A percentile compares a stretch with the other conserved stretches of the same genome.
Evolutionary conservation across 1,140 invertebrate species (phyloP).

Genomic region (Zaprionus capensis): DNA sequence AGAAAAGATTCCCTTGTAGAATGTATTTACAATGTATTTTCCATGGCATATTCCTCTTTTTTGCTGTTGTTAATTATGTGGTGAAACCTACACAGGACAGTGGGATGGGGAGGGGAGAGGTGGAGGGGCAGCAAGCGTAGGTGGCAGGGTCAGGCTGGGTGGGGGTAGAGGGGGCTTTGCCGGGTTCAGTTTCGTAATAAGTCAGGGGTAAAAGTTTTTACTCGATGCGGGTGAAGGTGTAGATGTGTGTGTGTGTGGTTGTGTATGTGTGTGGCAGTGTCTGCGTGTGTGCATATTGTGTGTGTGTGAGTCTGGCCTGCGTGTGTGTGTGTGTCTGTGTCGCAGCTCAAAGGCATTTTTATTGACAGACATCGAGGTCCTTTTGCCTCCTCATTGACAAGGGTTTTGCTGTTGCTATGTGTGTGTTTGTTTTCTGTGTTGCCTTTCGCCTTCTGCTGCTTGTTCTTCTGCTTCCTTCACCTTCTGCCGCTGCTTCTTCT

Average conservation of each 20-base stretch:
- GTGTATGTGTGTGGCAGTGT: slow-evolving; percentile 5
- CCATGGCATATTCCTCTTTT: slow-evolving; percentile 21
- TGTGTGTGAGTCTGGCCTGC: neutral
- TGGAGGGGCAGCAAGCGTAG: neutral
- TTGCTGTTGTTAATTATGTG: slow-evolving; percentile 37
- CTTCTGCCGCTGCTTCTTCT: slow-evolving; percentile 6
- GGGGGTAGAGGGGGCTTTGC: neutral
- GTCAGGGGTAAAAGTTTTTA: slow-evolving; percentile 38
- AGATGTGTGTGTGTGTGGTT: slow-evolving; percentile 13
- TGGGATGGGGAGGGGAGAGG: neutral
- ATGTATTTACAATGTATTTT: slow-evolving; percentile 10
- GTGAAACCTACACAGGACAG: neutral
- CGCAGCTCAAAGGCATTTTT: slow-evolving; percentile 63
- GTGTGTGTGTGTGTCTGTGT: slow-evolving; percentile 27
- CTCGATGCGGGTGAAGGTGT: slow-evolving; percentile 1
- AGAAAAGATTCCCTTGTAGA: neutral
- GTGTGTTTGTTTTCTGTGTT: neutral
- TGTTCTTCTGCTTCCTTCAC: neutral
- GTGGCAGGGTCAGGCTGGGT: too few relatives aligned
- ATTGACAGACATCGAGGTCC: slow-evolving; percentile 61
- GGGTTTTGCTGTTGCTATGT: slow-evolving; percentile 42
- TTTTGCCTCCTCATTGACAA: slow-evolving; percentile 57
- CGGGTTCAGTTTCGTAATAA: slow-evolving; percentile 30
- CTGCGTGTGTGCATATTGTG: slow-evolving; percentile 9
- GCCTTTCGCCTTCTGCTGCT: slow-evolving; percentile 9